A percentile compares a stretch with the other conserved stretches of the same genome.
These are phyloP conservation scores for Deilephila porcellus DNA, from an alignment of 2,888 invertebrate species.

Conservation along the genomic window DNA sequence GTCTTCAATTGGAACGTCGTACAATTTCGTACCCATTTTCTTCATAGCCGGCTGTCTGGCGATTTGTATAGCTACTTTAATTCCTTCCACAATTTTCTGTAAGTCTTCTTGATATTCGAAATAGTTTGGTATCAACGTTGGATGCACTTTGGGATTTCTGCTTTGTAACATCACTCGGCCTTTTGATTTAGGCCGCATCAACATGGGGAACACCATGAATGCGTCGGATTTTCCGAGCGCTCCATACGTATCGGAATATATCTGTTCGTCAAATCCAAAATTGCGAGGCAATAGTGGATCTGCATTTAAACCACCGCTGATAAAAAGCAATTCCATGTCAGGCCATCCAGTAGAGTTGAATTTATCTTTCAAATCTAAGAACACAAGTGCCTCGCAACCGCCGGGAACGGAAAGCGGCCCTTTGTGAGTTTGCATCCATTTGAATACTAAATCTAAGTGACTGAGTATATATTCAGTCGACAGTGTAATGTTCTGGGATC, in stretches of 20 bases:
- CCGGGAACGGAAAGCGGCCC: conserved; percentile 87
- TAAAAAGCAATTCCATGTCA: conserved; percentile 87
- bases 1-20: conserved; percentile 85
- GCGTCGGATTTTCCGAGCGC: conserved; percentile 69
- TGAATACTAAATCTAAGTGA: conserved; percentile 73
- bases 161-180: conserved; percentile 88
- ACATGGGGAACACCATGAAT: conserved; percentile 87
- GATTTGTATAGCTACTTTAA: conserved; percentile 85
- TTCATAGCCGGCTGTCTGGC: conserved; percentile 84
- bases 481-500: conserved; percentile 63
- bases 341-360: conserved; percentile 84
- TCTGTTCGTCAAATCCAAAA: conserved; percentile 82
- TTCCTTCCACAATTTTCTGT: conserved; percentile 86
- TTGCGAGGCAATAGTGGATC: conserved; percentile 76
- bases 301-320: conserved; percentile 81
- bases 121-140: conserved; percentile 92
- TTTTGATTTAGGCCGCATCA: conserved; percentile 89
- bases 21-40: conserved; percentile 84
- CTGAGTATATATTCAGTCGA: conserved; percentile 68
- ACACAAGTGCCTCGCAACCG: conserved; percentile 88
- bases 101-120: conserved; percentile 87
- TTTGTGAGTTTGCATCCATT: conserved; percentile 81
- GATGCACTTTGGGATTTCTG: conserved; percentile 88
- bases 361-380: conserved; percentile 85
- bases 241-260: conserved; percentile 70